Evolutionary conservation across 2,113 vertebrate genomes (phyloP).

Genomic region (Hystrix brachyura): DNA sequence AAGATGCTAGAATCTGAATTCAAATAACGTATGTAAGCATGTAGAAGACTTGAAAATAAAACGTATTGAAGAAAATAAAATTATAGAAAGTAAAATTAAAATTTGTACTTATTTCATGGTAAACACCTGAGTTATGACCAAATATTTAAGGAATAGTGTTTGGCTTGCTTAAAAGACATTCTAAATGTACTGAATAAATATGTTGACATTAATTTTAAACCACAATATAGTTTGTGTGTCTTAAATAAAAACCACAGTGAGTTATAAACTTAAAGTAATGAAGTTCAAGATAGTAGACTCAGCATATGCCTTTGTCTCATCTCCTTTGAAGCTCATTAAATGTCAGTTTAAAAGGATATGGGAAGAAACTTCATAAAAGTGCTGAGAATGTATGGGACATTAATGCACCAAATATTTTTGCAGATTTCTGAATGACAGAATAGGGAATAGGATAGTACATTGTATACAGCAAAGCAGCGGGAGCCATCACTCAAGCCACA

Average conservation of each 20-base stretch:
- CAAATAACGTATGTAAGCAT: neutral
- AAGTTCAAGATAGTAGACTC: conserved; percentile 52
- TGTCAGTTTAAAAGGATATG: conserved; percentile 26
- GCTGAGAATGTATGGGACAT: conserved; percentile 40
- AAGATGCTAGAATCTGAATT: conserved; percentile 6
- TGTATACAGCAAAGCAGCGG: neutral
- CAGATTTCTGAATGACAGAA: conserved; percentile 42
- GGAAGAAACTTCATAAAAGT: conserved; percentile 40
- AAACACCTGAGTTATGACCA: neutral
- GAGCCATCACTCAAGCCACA: neutral
- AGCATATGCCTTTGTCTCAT: neutral
- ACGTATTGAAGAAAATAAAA: conserved; percentile 45
- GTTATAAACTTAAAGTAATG: conserved; percentile 31
- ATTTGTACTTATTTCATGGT: neutral
- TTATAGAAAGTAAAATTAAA: conserved; percentile 47
- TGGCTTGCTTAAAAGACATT: neutral
- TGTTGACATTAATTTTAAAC: conserved; percentile 53
- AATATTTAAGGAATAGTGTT: conserved; percentile 39
- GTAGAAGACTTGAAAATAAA: conserved; percentile 44
- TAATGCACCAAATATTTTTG: neutral
- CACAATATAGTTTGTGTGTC: neutral
- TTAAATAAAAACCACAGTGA: conserved; percentile 34
- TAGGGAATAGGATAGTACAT: neutral
- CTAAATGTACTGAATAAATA: neutral
- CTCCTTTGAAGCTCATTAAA: conserved; percentile 61